Base-by-base conservation (phyloP, 1,140 invertebrate genomes). In the Nasonia longicornis region DNA sequence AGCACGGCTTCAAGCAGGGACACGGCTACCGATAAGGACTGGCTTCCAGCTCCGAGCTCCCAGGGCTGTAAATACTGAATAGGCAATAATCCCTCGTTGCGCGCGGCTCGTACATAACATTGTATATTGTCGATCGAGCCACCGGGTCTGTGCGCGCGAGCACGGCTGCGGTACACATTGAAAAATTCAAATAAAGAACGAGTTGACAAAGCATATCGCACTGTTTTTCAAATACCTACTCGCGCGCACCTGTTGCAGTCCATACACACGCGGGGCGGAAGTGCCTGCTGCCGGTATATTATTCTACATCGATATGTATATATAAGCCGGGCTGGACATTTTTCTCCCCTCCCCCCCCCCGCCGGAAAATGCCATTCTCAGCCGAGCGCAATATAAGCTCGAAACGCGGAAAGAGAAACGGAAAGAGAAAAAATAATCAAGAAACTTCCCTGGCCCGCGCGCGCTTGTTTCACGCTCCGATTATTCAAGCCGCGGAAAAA, bases 1-100 rank as follows among this genome's bases (percentile, higher is more conserved):
- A 90, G 82, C 91, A 90, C 81, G 89, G 88, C 35, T 91, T 87
- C 79, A 89, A 78, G 20, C 84, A 83, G 20, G 78, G 64, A 16
- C 82, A 81, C 67, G 79, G 48, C 11, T 74, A 85, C 58, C 64
- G 79, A 78, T 83, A 52, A 85, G 26, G 26, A 1, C 26, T 1
- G 26, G 26, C 26, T 26, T 26, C 26, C 1, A 26, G 26, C 26
- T 26, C 26, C 26, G 26, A 26, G 26, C 26, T 26, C 1, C 26
- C 26, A 26, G 26, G 26, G 26, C 26, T 26, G 26, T 26, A 26
- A 26, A 26, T 26, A 26, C 26, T 26, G 26, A 26, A 26, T 26
- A 26, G 26, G 26, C 26, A 26, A 26, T 26, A 26, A 26, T 26
- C 26, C 26, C 26, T 26, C 26, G 26, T 26, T 26, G 26, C 26